phyloP scores from a whole-genome alignment of 2,888 invertebrate species.

The Merodon equestris region DNA sequence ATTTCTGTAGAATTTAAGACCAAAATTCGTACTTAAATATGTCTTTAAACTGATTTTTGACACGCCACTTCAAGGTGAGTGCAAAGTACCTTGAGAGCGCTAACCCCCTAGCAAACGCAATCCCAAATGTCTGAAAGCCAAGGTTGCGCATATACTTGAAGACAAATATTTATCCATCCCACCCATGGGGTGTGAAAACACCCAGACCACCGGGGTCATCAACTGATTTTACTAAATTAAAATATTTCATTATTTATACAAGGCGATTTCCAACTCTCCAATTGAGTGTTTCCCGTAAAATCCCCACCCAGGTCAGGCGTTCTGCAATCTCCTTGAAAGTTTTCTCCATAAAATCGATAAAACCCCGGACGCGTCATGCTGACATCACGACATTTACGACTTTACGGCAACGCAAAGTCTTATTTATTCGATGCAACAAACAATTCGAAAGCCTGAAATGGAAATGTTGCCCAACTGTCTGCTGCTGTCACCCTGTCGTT shows the following conservation, averaged over 20 bases:
- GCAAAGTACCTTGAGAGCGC: not conserved
- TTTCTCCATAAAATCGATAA: not conserved
- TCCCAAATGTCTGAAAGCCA: not conserved
- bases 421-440: slow-evolving; percentile 36
- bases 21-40: too few relatives aligned
- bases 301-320: slow-evolving; percentile 3
- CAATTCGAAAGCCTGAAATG: slow-evolving; percentile 37
- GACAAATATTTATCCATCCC: not conserved
- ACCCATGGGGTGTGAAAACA: not conserved
- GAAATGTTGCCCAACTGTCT: slow-evolving; percentile 65
- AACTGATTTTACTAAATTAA: slow-evolving; percentile 8
- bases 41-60: too few relatives aligned
- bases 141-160: not conserved
- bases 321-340: not conserved
- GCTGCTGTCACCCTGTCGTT: not conserved
- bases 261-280: not conserved
- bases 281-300: not conserved
- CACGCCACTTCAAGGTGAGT: too few relatives aligned
- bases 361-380: not conserved
- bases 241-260: not conserved
- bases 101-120: not conserved
- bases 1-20: too few relatives aligned
- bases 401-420: slow-evolving; percentile 8
- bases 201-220: slow-evolving; percentile 2
- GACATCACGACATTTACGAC: slow-evolving; percentile 5